These are phyloP conservation scores for Avahi laniger DNA, from an alignment of 2,797 vertebrate genomes.

Conservation along the genomic window DNA sequence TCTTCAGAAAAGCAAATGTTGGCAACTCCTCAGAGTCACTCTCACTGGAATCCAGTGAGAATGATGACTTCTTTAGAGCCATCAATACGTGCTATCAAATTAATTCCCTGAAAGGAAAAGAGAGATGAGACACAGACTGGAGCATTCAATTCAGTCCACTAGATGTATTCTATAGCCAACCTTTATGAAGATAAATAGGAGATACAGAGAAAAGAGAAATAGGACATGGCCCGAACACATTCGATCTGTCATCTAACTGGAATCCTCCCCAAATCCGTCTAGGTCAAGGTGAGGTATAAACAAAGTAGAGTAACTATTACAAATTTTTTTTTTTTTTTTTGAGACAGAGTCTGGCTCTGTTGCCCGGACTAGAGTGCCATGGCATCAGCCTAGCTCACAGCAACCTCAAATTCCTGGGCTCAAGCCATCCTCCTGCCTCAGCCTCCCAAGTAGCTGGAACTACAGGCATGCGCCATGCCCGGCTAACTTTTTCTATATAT, in stretches of 20 bases:
- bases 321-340: neutral
- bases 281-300: neutral
- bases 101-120: constrained; percentile 42
- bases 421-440: too few species aligned
- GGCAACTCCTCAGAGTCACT: constrained; percentile 88
- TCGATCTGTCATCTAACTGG: neutral
- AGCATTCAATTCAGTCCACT: neutral
- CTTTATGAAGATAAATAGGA: neutral
- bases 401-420: too few species aligned
- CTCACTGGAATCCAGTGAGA: constrained; percentile 53
- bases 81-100: neutral
- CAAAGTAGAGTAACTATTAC: neutral
- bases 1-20: constrained; percentile 84
- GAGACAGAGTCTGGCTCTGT: too few species aligned
- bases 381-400: too few species aligned
- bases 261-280: neutral
- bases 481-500: too few species aligned
- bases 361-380: too few species aligned
- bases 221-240: neutral
- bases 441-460: too few species aligned
- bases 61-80: constrained; percentile 72
- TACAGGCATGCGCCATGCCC: too few species aligned
- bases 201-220: neutral
- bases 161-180: neutral
- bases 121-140: neutral